Conservation (phyloP, 1,140 invertebrate genomes). For the Triops cancriformis region DNA sequence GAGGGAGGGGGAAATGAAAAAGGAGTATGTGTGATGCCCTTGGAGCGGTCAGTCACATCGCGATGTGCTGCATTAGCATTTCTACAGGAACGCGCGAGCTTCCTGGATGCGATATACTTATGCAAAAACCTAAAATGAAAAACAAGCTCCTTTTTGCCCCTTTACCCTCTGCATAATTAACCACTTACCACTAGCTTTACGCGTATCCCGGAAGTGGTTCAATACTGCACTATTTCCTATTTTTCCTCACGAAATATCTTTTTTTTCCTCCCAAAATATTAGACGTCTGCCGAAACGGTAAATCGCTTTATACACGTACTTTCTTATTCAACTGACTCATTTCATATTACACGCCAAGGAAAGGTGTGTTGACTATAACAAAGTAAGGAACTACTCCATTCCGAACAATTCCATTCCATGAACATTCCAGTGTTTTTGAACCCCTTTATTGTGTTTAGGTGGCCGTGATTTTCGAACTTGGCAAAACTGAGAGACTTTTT, state of each 20-base stretch:
- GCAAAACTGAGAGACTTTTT: too few relatives aligned
- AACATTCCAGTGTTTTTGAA: too few relatives aligned
- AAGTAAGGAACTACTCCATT: too few relatives aligned
- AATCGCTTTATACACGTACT: too few relatives aligned
- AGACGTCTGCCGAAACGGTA: too few relatives aligned
- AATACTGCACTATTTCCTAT: not conserved
- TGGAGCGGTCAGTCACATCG: conserved; percentile 21
- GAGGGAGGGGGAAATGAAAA: not conserved
- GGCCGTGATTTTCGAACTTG: too few relatives aligned
- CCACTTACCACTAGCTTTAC: not conserved
- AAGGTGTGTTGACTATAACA: too few relatives aligned
- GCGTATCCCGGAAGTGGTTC: not conserved
- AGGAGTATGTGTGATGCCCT: not conserved
- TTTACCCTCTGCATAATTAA: not conserved
- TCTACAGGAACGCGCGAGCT: not conserved
- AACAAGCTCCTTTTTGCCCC: not conserved
- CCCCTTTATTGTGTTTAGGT: too few relatives aligned
- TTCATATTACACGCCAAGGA: too few relatives aligned
- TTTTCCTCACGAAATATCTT: not conserved
- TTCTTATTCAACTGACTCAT: too few relatives aligned
- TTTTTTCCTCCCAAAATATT: too few relatives aligned
- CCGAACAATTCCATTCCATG: too few relatives aligned
- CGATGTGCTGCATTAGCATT: conserved; percentile 7
- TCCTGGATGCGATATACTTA: conserved; percentile 5
- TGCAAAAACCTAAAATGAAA: not conserved